Conservation (phyloP, 1,140 invertebrate genomes). For the Drosophila setifemur region DNA sequence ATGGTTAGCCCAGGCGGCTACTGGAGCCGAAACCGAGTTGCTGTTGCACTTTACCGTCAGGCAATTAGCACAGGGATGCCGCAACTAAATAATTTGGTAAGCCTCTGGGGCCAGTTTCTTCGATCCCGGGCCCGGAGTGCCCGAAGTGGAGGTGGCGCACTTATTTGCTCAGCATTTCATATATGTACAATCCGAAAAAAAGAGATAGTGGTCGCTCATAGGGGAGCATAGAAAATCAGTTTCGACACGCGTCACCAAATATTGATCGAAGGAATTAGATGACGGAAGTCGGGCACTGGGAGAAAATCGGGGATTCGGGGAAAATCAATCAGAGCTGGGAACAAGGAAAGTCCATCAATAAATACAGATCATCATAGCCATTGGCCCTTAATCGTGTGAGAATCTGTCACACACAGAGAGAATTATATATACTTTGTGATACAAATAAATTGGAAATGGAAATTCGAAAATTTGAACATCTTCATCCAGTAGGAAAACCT, state of each 20-base stretch:
- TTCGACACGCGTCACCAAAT: conserved; percentile 68
- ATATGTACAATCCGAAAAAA: conserved; percentile 1
- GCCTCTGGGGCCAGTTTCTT: conserved; percentile 40
- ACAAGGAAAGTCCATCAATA: too few relatives aligned
- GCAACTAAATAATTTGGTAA: conserved; percentile 76
- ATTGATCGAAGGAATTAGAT: conserved; percentile 59
- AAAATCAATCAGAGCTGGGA: background rate
- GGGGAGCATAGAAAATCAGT: conserved; percentile 41
- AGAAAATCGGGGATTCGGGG: conserved; percentile 2
- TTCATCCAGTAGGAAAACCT: too few relatives aligned
- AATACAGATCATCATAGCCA: too few relatives aligned
- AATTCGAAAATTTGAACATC: too few relatives aligned
- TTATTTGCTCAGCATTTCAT: conserved; percentile 56
- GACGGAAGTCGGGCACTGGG: conserved; percentile 16
- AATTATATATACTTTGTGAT: too few relatives aligned
- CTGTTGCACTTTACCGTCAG: conserved; percentile 72
- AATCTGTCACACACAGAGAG: background rate
- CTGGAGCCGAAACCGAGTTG: conserved; percentile 11
- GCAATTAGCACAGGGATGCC: conserved; percentile 80
- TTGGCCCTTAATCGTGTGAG: too few relatives aligned
- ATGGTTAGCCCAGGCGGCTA: conserved; percentile 51
- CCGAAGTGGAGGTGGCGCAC: conserved; percentile 54
- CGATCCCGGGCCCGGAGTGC: background rate
- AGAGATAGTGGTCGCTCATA: conserved; percentile 1
- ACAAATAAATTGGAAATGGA: too few relatives aligned